phyloP scores from a whole-genome alignment of 2,888 invertebrate genomes.

The Phytoseiulus persimilis region DNA sequence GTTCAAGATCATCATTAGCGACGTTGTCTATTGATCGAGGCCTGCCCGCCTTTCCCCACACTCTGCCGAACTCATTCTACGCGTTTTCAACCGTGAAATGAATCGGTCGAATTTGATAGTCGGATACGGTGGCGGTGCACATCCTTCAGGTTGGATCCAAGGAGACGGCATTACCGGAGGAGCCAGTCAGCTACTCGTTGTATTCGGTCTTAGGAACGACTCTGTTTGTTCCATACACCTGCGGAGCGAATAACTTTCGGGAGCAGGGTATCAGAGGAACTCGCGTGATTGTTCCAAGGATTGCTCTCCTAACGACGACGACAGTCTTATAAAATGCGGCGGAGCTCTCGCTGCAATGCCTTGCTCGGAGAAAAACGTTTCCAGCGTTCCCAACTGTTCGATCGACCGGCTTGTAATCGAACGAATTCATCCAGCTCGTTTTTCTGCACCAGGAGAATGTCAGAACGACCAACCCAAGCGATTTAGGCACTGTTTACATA shows the following conservation, averaged over 20 bases:
- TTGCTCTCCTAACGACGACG: too few species aligned
- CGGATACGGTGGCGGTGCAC: too few species aligned
- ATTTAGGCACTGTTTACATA: background rate
- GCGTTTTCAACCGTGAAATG: background rate
- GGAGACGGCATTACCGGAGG: too few species aligned
- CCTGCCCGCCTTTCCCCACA: background rate
- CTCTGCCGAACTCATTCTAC: background rate
- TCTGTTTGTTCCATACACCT: too few species aligned
- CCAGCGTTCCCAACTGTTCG: background rate
- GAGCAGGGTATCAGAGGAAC: too few species aligned
- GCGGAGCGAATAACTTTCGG: too few species aligned
- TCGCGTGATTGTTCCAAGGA: too few species aligned
- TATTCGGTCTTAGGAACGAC: too few species aligned
- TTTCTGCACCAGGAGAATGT: background rate
- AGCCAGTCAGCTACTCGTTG: too few species aligned
- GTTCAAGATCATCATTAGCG: background rate
- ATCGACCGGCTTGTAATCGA: background rate
- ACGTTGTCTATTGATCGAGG: background rate
- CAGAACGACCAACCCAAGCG: background rate
- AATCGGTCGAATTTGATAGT: too few species aligned
- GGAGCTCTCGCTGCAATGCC: background rate
- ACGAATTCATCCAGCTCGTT: background rate
- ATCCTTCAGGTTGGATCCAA: too few species aligned
- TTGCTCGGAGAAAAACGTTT: background rate
- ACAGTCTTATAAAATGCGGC: background rate